Evolutionary conservation across 2,797 vertebrate species (phyloP).

Genomic region (Carduelis carduelis): DNA sequence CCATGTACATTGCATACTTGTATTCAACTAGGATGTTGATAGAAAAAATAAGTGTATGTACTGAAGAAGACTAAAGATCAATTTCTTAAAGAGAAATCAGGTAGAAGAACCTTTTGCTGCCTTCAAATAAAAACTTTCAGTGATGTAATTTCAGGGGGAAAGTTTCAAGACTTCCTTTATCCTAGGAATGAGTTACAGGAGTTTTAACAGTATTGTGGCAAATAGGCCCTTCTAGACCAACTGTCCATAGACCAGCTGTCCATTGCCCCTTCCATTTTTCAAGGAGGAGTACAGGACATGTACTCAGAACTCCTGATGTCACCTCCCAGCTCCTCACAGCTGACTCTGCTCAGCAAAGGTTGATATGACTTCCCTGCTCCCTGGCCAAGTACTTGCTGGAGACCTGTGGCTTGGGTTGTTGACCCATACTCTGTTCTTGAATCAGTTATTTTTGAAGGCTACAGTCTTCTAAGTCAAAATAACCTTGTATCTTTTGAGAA

Average conservation of each 20-base stretch:
- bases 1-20: not conserved
- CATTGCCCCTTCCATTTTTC: not conserved
- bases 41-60: not conserved
- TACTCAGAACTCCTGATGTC: constrained; percentile 47
- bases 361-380: rapidly evolving
- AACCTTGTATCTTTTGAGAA: not conserved
- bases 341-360: not conserved
- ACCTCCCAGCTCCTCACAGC: not conserved
- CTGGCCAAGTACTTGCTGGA: not conserved
- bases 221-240: constrained; percentile 45
- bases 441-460: not conserved
- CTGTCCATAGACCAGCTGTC: not conserved
- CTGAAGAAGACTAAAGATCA: not conserved
- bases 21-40: not conserved
- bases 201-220: not conserved
- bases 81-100: not conserved
- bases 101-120: not conserved
- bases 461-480: not conserved
- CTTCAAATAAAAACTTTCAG: not conserved
- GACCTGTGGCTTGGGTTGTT: not conserved
- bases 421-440: not conserved
- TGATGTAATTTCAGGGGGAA: not conserved
- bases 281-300: constrained; percentile 61
- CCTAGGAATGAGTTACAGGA: not conserved
- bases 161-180: not conserved